Conservation (phyloP, 2,888 invertebrate genomes). For the Zaprionus obscuricornis region DNA sequence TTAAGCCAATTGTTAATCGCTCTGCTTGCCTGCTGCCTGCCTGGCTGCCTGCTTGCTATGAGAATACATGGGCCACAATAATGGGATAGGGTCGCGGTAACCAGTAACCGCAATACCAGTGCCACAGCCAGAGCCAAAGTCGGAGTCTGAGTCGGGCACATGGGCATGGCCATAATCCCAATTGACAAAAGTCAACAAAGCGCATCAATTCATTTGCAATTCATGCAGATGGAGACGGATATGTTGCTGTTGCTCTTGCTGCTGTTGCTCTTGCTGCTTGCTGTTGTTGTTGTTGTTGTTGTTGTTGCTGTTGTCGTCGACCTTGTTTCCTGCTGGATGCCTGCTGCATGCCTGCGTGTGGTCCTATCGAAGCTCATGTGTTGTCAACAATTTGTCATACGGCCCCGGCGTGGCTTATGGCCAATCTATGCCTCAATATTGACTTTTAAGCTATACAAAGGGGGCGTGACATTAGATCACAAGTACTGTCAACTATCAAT, state of each 20-base stretch:
- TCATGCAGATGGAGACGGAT: slow-evolving; percentile 60
- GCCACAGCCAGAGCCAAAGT: background rate
- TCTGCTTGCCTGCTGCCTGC: too few relatives aligned
- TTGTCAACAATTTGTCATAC: slow-evolving; percentile 74
- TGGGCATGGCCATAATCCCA: slow-evolving; percentile 70
- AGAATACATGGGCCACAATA: too few relatives aligned
- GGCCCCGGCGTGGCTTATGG: background rate
- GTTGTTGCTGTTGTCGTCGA: too few relatives aligned
- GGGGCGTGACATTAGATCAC: slow-evolving; percentile 7
- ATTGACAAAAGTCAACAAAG: slow-evolving; percentile 81
- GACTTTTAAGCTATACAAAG: too few relatives aligned
- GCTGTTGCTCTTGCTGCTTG: slow-evolving; percentile 3
- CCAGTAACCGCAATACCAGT: background rate
- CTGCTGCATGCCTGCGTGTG: slow-evolving; percentile 43
- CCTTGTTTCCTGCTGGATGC: slow-evolving; percentile 44
- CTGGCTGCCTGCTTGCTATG: too few relatives aligned
- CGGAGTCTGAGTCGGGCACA: too few relatives aligned
- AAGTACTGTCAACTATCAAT: too few relatives aligned
- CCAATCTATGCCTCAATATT: too few relatives aligned
- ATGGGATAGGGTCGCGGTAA: too few relatives aligned
- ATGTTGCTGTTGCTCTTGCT: slow-evolving; percentile 11
- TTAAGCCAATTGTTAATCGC: slow-evolving; percentile 76
- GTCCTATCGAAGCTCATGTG: slow-evolving; percentile 46
- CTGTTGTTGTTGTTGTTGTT: background rate
- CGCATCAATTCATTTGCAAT: slow-evolving; percentile 80